Evolutionary conservation across 2,888 invertebrate genomes (phyloP), one percentile per base, ranked within the genome.

Genomic region (Macroteleia sp.): DNA sequence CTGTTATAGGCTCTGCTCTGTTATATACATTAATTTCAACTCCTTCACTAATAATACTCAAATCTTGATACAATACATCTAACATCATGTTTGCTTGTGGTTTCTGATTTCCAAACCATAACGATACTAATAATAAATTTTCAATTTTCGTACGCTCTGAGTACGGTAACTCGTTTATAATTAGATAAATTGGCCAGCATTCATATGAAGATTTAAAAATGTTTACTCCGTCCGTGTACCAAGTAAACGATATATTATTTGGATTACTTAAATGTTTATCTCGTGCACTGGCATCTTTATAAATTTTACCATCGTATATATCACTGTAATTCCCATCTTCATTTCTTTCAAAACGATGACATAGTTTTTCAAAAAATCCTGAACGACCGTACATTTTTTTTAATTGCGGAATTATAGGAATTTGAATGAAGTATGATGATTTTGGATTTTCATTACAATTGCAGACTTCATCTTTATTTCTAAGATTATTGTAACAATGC

Each of bases 51-150:
- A 50, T 6, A 1, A n/a, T 16, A 19, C n/a, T 6, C n/a, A 42
- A 42, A 42, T 42, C 42, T n/a, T 8, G 42, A 9, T 50, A 17
- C 6, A 71, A 32, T 16, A 32, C 20, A 19, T 42, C 12, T n/a
- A 81, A n/a, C 10, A 75, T 62, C 17, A 67, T 44, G 36, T 82
- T 66, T 10, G 69, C 44, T 16, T 66, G 41, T 5, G 78, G 77
- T 39, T 81, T 82, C 30, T 61, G 39, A 32, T 57, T 17, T 0
- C 78, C 78, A 48, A 70, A 79, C 81, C 77, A 82, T 6, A 78
- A 36, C 12, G 57, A 74, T 6, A 52, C 34, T 4, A 82, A 57
- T 14, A 82, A 16, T 0, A 70, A 19, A 39, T 82, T 82, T 34
- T 80, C 81, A 70, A 28, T 10, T 16, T 19, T 50, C 1, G n/a